Base-by-base conservation (phyloP, 2,888 invertebrate genomes). In the Ichneumoninae sp. region DNA sequence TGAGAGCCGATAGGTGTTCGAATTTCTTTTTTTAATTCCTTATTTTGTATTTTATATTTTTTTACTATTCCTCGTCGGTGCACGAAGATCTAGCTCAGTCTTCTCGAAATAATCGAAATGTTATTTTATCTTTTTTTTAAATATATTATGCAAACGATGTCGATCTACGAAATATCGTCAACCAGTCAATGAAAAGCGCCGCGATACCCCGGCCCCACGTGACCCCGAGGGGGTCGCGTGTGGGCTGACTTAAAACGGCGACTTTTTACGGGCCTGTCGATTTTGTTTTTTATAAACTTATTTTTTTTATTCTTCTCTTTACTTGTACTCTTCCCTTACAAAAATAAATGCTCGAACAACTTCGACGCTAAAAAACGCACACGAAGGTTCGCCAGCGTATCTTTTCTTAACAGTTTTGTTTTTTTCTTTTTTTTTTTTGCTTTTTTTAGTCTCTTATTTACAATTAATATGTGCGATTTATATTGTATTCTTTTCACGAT, bases 321-420 rank as follows among this genome's bases (percentile, higher is more conserved):
- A 84, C 10, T 83, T 85, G 82, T 86, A 85, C 84, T 85, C 75
- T 87, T 86, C 88, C 87, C 40, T 79, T 92, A 92, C 84, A 92
- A 92, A 92, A 92, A 92, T 92, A 92, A 92, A 91, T 89, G 86
- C 87, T 89, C 89, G 89, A 87, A 88, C 86, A 89, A 87, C 83
- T 85, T 89, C 87, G 89, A 91, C 90, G 88, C 79, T 79, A 88
- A 88, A 89, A 90, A 90, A 87, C 83, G 84, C 82, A 87, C 89
- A 90, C 88, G 89, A 90, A 91, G 88, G 84, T 89, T 86, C 87
- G 83, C 87, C 88, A 84, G 66, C 78, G 36, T 70, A 65, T 40
- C 40, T 70, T 30, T 52, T 19, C 44, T 78, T 26, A 3, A n/a
- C 16, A 52, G 36, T 74, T 76, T 19, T 19, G 19, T 19, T 19